Conservation (phyloP, 2,888 invertebrate genomes). For the Hetaerina titia region DNA sequence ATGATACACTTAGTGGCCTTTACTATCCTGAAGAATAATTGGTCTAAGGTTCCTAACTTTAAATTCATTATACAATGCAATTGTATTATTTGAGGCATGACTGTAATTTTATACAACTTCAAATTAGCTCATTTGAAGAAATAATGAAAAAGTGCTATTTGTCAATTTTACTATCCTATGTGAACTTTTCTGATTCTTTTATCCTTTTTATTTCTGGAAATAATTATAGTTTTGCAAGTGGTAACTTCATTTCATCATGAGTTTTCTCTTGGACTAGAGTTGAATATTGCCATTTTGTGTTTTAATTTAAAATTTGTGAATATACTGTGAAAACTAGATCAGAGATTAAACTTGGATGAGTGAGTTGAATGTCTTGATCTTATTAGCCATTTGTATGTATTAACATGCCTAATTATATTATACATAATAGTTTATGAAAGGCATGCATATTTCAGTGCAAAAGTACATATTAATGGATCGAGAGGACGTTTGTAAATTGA, state of each 20-base stretch:
- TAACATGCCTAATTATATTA: background rate
- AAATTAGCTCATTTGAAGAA: no score
- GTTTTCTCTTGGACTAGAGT: background rate
- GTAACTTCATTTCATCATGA: background rate
- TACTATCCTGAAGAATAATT: no score
- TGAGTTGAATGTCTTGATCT: constrained; percentile 3
- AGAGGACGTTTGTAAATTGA: background rate
- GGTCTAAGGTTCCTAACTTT: no score
- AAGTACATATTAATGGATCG: background rate
- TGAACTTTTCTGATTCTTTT: no score
- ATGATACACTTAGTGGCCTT: no score
- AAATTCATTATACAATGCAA: no score
- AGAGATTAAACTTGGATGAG: background rate
- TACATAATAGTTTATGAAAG: background rate
- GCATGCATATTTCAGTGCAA: background rate
- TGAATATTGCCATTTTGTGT: background rate
- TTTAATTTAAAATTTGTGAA: background rate
- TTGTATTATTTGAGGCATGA: no score
- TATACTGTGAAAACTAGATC: background rate
- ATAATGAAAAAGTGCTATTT: no score
- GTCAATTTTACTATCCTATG: no score
- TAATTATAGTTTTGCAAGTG: no score
- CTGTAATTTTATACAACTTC: no score
- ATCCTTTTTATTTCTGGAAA: no score
- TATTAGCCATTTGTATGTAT: background rate